phyloP scores from a whole-genome alignment of 2,888 invertebrate species.

The Thalpophila matura region DNA sequence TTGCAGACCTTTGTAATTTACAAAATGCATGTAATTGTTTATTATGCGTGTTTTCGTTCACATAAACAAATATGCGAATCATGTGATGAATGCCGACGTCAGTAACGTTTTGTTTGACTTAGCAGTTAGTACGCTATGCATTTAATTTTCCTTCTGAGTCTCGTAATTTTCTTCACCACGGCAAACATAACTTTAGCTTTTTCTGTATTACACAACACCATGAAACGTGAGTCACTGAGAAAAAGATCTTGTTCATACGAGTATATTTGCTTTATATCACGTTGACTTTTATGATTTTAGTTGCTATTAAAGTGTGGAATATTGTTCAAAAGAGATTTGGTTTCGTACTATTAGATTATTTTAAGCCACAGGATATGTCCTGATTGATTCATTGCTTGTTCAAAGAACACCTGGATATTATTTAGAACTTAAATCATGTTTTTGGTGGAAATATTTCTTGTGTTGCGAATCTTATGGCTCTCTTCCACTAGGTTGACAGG shows the following conservation, averaged over 20 bases:
- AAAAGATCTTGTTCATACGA: slow-evolving; percentile 34
- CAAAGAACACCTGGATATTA: slow-evolving; percentile 18
- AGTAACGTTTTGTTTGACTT: neutral
- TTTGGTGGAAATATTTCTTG: neutral
- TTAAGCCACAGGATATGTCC: slow-evolving; percentile 20
- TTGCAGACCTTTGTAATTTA: neutral
- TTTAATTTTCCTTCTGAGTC: too few species aligned
- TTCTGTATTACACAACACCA: slow-evolving; percentile 27
- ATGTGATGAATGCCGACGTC: slow-evolving; percentile 1
- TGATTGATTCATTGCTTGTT: slow-evolving; percentile 41
- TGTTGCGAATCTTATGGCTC: neutral
- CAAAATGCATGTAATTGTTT: neutral
- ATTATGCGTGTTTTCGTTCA: neutral
- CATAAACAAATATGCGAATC: neutral
- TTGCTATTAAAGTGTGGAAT: slow-evolving; percentile 31
- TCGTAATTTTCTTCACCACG: slow-evolving; percentile 5
- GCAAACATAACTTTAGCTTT: slow-evolving; percentile 1
- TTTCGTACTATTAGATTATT: slow-evolving; percentile 30
- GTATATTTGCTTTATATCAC: slow-evolving; percentile 59
- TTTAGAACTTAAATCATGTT: slow-evolving; percentile 10
- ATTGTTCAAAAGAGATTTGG: slow-evolving; percentile 48
- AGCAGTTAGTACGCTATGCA: too few species aligned
- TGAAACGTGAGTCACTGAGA: slow-evolving; percentile 44
- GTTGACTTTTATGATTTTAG: slow-evolving; percentile 58
- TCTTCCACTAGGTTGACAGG: too few species aligned